Conservation (phyloP, 92 coral and sea anemone genomes). For the Epizoanthus illoricatus region DNA sequence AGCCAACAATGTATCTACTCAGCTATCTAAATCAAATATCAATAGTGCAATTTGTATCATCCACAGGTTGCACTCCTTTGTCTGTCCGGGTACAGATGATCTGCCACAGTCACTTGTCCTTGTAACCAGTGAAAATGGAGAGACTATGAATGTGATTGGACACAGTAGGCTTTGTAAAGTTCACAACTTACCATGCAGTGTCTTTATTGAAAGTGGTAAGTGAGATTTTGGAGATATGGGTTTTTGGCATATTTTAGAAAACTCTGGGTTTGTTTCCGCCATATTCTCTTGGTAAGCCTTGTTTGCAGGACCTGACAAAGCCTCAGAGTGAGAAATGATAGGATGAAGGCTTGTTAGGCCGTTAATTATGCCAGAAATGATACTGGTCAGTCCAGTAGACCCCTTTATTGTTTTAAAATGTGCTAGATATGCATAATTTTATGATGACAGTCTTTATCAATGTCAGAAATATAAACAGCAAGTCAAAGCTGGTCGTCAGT, state of each 20-base stretch:
- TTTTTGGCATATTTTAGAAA: neutral
- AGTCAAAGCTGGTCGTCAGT: too few relatives aligned
- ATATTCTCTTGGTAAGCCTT: too few relatives aligned
- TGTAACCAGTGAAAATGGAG: slow-evolving; percentile 43
- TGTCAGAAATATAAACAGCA: too few relatives aligned
- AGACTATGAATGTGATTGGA: slow-evolving; percentile 58
- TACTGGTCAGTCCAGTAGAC: too few relatives aligned
- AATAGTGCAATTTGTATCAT: neutral
- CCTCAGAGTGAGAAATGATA: too few relatives aligned
- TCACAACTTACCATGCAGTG: slow-evolving; percentile 63
- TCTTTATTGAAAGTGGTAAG: slow-evolving; percentile 79
- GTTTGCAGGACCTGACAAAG: too few relatives aligned
- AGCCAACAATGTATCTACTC: neutral
- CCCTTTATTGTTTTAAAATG: too few relatives aligned
- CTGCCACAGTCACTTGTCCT: slow-evolving; percentile 83
- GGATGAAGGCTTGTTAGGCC: too few relatives aligned
- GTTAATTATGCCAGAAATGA: too few relatives aligned
- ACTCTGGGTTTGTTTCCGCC: neutral
- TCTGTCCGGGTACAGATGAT: slow-evolving; percentile 47
- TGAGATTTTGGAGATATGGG: neutral
- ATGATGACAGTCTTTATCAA: too few relatives aligned
- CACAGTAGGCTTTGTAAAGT: slow-evolving; percentile 72
- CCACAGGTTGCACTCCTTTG: slow-evolving; percentile 24
- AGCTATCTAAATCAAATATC: neutral
- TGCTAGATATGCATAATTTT: too few relatives aligned